These are phyloP conservation scores for Sarcoramphus papa DNA, from an alignment of 2,797 vertebrate species.

Conservation along the genomic window DNA sequence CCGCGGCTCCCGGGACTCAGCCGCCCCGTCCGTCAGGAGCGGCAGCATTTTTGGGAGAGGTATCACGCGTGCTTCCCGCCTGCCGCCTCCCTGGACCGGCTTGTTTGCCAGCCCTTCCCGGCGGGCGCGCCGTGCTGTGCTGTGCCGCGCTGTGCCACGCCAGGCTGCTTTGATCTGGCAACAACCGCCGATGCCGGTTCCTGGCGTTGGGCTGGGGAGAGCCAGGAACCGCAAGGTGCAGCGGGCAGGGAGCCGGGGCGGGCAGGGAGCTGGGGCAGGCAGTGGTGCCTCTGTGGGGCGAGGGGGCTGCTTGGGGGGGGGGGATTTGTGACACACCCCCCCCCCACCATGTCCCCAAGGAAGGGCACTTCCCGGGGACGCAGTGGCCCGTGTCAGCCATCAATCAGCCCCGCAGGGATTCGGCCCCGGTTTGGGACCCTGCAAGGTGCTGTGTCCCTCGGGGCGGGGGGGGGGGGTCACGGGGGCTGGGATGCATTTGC, in stretches of 20 bases:
- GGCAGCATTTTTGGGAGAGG: slow-evolving; percentile 58
- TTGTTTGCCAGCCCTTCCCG: slow-evolving; percentile 40
- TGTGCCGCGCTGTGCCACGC: not conserved
- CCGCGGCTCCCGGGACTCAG: not conserved
- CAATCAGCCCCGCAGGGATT: not conserved
- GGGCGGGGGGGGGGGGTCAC: no score
- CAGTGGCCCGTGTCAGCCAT: rapidly evolving
- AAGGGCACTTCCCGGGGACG: not conserved
- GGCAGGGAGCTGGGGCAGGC: not conserved
- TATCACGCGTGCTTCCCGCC: slow-evolving; percentile 31
- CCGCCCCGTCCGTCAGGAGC: slow-evolving; percentile 32
- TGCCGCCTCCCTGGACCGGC: slow-evolving; percentile 16
- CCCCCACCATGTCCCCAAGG: not conserved
- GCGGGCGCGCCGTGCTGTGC: not conserved
- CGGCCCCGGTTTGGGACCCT: not conserved
- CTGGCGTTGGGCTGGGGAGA: not conserved
- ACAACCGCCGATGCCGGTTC: not conserved
- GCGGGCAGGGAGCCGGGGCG: not conserved
- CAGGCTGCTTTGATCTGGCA: slow-evolving; percentile 9
- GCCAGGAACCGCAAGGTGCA: slow-evolving; percentile 32
- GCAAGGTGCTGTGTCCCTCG: rapidly evolving
- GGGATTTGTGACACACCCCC: not conserved
- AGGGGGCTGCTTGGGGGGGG: not conserved
- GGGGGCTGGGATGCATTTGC: not conserved
- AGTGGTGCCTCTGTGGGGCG: not conserved